phyloP scores from a whole-genome alignment of 2,113 vertebrate genomes.

The Dolichotis patagonum region DNA sequence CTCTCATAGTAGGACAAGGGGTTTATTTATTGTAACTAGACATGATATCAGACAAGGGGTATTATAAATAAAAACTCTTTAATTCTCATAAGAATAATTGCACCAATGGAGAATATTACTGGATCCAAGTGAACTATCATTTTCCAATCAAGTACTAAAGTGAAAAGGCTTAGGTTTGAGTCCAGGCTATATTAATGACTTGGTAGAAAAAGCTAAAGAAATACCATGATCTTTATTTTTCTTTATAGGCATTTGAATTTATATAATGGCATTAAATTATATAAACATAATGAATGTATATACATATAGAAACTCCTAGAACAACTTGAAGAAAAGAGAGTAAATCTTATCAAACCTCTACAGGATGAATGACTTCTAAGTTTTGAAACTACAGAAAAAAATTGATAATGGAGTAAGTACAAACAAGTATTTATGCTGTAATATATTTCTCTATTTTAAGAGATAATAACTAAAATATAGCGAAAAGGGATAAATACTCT shows the following conservation, averaged over 20 bases:
- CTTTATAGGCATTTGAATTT: constrained; percentile 9
- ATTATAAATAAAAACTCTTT: background rate
- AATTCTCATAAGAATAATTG: background rate
- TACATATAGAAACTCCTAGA: background rate
- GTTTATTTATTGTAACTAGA: background rate
- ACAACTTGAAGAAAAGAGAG: background rate
- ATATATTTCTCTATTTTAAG: constrained; percentile 45
- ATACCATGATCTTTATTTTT: background rate
- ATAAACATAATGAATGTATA: background rate
- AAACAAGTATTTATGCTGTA: background rate
- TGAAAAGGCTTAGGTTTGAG: constrained; percentile 13
- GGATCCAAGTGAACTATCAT: background rate
- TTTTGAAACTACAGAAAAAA: constrained; percentile 19
- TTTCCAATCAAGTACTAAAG: constrained; percentile 7
- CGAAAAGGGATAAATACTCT: background rate
- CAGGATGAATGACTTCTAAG: background rate
- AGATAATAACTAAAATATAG: constrained; percentile 2
- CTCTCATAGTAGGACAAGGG: background rate
- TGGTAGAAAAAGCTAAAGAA: constrained; percentile 15
- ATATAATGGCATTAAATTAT: background rate
- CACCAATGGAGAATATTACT: background rate
- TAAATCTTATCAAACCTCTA: background rate
- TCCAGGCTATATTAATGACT: background rate
- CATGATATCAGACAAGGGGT: no score
- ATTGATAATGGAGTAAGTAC: background rate